Conservation (phyloP, 2,888 invertebrate genomes). For the Pyrochroa serraticornis region DNA sequence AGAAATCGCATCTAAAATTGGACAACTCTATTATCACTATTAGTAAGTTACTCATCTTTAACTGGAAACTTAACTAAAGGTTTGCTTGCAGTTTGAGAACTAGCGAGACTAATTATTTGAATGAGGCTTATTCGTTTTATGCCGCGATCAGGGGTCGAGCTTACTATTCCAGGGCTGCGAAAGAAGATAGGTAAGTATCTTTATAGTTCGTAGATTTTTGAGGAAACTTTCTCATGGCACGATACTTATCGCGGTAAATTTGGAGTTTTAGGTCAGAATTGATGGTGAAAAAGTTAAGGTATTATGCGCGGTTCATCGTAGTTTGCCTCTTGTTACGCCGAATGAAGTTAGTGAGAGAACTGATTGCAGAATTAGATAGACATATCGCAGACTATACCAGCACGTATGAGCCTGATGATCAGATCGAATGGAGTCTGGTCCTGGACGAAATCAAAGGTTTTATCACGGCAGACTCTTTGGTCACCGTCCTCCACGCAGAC, state of each 20-base stretch:
- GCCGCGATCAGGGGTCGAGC: constrained; percentile 91
- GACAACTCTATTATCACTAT: constrained; percentile 97
- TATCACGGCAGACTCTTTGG: constrained; percentile 89
- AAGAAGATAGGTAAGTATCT: constrained; percentile 78
- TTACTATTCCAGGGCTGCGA: constrained; percentile 91
- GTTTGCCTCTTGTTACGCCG: constrained; percentile 93
- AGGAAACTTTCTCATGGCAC: too few relatives aligned
- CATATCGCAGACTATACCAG: constrained; percentile 95
- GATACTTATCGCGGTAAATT: background rate
- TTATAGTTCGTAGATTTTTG: background rate
- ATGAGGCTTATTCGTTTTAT: constrained; percentile 96
- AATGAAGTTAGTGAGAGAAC: constrained; percentile 89
- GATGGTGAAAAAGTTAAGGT: constrained; percentile 95
- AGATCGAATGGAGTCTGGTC: constrained; percentile 93
- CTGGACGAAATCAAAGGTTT: constrained; percentile 94
- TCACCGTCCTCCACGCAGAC: constrained; percentile 87
- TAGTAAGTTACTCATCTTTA: constrained; percentile 73
- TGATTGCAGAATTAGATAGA: constrained; percentile 89
- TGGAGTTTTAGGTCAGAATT: constrained; percentile 72
- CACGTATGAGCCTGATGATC: constrained; percentile 96
- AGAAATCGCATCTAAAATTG: constrained; percentile 97
- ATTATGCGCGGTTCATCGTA: constrained; percentile 95
- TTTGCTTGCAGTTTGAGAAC: constrained; percentile 78
- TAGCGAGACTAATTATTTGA: constrained; percentile 94
- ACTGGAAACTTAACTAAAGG: background rate